Evolutionary conservation across 2,797 vertebrate genomes (phyloP).

Genomic region (Lepus townsendii): DNA sequence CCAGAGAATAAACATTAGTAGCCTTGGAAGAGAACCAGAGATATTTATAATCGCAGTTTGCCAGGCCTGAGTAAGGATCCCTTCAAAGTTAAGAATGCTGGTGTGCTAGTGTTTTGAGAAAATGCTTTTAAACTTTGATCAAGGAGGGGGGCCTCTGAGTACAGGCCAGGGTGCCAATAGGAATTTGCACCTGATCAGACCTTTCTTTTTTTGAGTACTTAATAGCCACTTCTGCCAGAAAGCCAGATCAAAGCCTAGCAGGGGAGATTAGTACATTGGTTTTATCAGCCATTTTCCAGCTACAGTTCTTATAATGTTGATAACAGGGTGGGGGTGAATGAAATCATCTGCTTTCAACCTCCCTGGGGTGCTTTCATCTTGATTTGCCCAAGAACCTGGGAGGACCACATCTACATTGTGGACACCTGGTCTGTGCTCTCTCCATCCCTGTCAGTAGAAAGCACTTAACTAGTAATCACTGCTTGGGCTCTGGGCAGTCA

Average conservation of each 20-base stretch:
- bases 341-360: slow-evolving; percentile 74
- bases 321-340: slow-evolving; percentile 72
- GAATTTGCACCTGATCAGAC: slow-evolving; percentile 71
- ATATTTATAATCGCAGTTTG: neutral
- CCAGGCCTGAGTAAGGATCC: slow-evolving; percentile 23
- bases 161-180: slow-evolving; percentile 2
- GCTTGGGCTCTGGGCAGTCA: neutral
- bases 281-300: slow-evolving; percentile 74
- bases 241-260: slow-evolving; percentile 78
- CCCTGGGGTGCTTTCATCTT: slow-evolving; percentile 62
- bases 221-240: slow-evolving; percentile 79
- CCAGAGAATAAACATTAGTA: neutral
- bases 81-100: neutral
- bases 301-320: slow-evolving; percentile 61
- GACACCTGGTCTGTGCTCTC: slow-evolving; percentile 45
- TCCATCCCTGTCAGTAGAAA: slow-evolving; percentile 47
- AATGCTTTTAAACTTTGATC: slow-evolving; percentile 41
- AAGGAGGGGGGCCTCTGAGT: neutral
- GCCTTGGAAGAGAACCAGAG: slow-evolving; percentile 38
- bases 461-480: slow-evolving; percentile 59
- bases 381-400: slow-evolving; percentile 67
- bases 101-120: neutral
- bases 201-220: slow-evolving; percentile 70
- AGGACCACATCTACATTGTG: neutral
- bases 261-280: slow-evolving; percentile 71